phyloP scores from a whole-genome alignment of 2,888 invertebrate species.

The Cosmia pyralina region DNA sequence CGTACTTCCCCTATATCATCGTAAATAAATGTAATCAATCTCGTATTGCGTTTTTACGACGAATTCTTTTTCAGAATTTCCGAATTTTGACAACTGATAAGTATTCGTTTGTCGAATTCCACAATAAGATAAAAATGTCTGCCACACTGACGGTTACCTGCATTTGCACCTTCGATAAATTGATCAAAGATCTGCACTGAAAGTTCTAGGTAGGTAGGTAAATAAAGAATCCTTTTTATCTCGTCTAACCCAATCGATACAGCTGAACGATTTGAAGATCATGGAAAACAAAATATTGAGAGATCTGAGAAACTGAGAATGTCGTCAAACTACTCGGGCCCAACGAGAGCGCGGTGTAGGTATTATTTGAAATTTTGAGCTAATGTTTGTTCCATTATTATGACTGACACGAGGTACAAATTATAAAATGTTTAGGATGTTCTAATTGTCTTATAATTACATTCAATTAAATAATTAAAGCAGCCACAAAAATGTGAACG shows the following conservation, averaged over 20 bases:
- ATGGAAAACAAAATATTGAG: slow-evolving; percentile 27
- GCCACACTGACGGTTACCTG: neutral
- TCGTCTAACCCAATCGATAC: neutral
- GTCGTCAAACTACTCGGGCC: slow-evolving; percentile 16
- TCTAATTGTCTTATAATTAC: slow-evolving; percentile 47
- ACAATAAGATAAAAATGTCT: neutral
- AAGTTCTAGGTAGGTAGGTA: neutral
- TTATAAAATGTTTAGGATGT: slow-evolving; percentile 35
- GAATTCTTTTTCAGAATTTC: neutral
- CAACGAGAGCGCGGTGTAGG: neutral
- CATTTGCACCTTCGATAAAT: no score
- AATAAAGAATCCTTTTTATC: neutral
- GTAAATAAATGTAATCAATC: slow-evolving; percentile 7
- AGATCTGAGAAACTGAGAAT: no score
- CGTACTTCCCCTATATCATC: no score
- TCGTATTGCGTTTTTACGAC: neutral
- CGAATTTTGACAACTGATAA: neutral
- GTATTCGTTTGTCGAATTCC: slow-evolving; percentile 4
- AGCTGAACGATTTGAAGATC: slow-evolving; percentile 4
- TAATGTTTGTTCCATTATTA: slow-evolving; percentile 17
- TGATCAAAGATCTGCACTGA: neutral
- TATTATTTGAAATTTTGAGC: neutral
- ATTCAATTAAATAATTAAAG: slow-evolving; percentile 40
- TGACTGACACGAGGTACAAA: slow-evolving; percentile 8
- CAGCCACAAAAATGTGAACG: slow-evolving; percentile 23